phyloP scores from a whole-genome alignment of 2,797 vertebrate genomes.

The Lithobates sylvaticus region DNA sequence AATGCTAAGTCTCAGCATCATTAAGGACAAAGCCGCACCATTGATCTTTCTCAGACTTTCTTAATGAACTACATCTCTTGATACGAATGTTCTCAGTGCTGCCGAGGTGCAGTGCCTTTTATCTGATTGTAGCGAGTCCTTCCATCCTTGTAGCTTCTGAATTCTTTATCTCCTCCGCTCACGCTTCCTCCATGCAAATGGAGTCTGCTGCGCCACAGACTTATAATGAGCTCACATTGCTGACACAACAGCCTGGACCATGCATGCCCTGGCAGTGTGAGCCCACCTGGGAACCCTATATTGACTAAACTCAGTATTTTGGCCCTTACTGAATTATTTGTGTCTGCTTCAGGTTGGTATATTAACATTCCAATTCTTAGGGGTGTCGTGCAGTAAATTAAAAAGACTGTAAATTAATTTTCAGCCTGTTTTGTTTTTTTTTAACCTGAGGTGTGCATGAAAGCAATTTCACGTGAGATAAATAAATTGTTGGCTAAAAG shows the following conservation, averaged over 20 bases:
- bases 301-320: slow-evolving; percentile 23
- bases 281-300: slow-evolving; percentile 10
- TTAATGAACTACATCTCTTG: slow-evolving; percentile 57
- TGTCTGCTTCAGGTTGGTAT: slow-evolving; percentile 10
- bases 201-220: neutral
- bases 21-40: slow-evolving; percentile 47
- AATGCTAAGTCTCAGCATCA: slow-evolving; percentile 46
- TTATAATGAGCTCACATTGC: slow-evolving; percentile 49
- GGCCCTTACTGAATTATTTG: neutral
- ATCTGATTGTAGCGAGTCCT: slow-evolving; percentile 45
- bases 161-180: slow-evolving; percentile 53
- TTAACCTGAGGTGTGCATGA: neutral
- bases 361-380: neutral
- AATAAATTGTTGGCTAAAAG: neutral
- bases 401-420: slow-evolving; percentile 16
- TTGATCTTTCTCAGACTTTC: slow-evolving; percentile 50
- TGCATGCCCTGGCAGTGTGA: slow-evolving; percentile 8
- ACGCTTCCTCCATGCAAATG: slow-evolving; percentile 48
- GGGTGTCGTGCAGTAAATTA: neutral
- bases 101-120: slow-evolving; percentile 34
- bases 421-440: neutral
- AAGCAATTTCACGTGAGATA: neutral
- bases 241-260: slow-evolving; percentile 25
- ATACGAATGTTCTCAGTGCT: slow-evolving; percentile 48
- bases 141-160: slow-evolving; percentile 53